Conservation (phyloP, 2,797 vertebrate species). For the Fratercula arctica region DNA sequence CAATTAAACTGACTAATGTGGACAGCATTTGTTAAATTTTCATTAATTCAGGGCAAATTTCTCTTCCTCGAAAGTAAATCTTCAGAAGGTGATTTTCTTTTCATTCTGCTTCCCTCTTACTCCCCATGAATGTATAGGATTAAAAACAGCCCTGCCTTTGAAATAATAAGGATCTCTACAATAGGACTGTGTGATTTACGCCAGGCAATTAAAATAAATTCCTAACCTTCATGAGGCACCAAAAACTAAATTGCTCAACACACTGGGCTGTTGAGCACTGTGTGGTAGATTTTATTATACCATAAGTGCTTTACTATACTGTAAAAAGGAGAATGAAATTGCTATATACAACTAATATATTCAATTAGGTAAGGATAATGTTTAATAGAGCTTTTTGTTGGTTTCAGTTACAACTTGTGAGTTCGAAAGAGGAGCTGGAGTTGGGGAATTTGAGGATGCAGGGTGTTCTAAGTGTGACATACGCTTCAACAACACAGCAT, state of each 20-base stretch:
- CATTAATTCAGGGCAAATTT: neutral
- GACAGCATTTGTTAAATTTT: neutral
- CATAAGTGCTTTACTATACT: constrained; percentile 63
- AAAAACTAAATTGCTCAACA: constrained; percentile 58
- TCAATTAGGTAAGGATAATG: constrained; percentile 50
- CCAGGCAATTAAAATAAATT: constrained; percentile 63
- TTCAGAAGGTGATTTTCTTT: neutral
- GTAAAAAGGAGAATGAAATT: constrained; percentile 55
- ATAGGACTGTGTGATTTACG: constrained; percentile 54
- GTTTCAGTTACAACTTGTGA: constrained; percentile 44
- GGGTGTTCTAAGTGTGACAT: neutral
- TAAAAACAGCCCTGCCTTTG: neutral
- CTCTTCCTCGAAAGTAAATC: neutral
- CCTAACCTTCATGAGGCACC: constrained; percentile 42
- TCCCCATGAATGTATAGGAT: neutral
- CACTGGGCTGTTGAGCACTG: constrained; percentile 28
- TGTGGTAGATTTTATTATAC: constrained; percentile 60
- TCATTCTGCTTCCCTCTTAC: neutral
- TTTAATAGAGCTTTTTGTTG: constrained; percentile 53
- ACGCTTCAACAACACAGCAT: neutral
- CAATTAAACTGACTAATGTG: neutral
- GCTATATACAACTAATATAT: constrained; percentile 35
- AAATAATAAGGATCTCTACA: constrained; percentile 44
- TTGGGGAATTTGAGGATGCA: constrained; percentile 1
- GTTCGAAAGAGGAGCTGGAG: constrained; percentile 19